Base-by-base conservation (phyloP, 1,140 invertebrate genomes). In the Campoletis sonorensis region DNA sequence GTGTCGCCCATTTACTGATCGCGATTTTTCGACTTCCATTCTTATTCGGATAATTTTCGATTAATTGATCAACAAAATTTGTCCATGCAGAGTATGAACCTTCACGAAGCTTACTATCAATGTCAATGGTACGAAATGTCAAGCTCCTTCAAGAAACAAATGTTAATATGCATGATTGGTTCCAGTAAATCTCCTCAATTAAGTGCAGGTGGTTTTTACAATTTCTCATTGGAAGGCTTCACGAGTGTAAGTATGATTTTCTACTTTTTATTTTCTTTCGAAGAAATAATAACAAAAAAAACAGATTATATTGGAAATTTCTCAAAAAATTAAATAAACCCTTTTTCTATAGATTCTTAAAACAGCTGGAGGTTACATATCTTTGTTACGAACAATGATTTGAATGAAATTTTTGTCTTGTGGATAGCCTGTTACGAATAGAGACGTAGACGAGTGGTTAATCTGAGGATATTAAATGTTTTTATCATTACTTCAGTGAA, bases 341-440 rank as follows among this genome's bases (percentile, higher is more conserved):
- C 30, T 4, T 21, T 16, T 68, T 81, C n/a, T 73, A 10, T 45
- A 86, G 86, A 79, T 87, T 3, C 81, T 87, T 11, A 87, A 85
- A 81, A 84, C 83, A 8, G 75, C 84, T 13, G 79, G 79, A 64
- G 86, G 81, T 33, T 87, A 87, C 71, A 80, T 87, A 40, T 87
- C 84, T 16, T 82, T 87, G 16, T 77, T 87, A 27, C 75, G 83
- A 77, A 85, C 61, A 37, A 45, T 82, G 40, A 75, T 84, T 61
- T 83, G 33, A 79, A 70, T 76, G 33, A 40, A 33, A 33, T 33
- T 33, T 4, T 33, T 33, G 30, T 33, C 7, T 33, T 33, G 30
- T n/a, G 7, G 2, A 33, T 33, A 33, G 30, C 7, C 30, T 33
- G 30, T 7, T 33, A 4, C 30, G 30, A 33, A 33, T 7, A n/a